Base-by-base conservation (phyloP, 2,797 vertebrate species). In the Emydoidea blandingii region DNA sequence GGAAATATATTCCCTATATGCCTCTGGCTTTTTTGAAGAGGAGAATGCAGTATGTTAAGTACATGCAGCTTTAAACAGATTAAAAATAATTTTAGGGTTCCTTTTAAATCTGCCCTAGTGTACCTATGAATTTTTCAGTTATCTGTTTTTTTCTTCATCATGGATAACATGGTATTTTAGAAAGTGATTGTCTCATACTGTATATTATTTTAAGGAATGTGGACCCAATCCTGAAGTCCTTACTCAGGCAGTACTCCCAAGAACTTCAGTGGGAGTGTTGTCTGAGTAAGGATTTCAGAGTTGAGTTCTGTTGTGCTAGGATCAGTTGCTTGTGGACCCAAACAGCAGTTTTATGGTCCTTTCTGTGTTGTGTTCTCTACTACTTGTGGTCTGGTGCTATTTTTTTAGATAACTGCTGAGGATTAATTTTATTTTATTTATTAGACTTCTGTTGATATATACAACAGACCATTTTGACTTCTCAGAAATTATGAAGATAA, bases 261-360 rank as follows among this genome's bases (percentile, higher is more conserved):
- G 8, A 85, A 23, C 72, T 56, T 52, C 59, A 15, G 76, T 78
- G 47, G 37, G 49, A 59, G 19, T 81, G 81, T 68, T 88, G 72
- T 76, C 65, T 49, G 76, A 81, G 44, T 47, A 47, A 86, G 41
- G 68, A 41, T 74, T 93, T 93, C 59, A 78, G 86, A 57, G 89
- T 68, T n/a, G 23, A 15, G 29, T 74, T 80, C 62, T 92, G 54
- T 62, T 27, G 29, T 78, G 27, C 83, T 29, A 23, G 44, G n/a
- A 0, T 87, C 0, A 1, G 5, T 65, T 80, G 41, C 72, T 95
- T 0, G 0, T 82, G 16, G 8, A 12, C 44, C 11, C 4, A 5
- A 0, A 0, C 1, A 27, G 5, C 4, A 14, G 0, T 5, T 18
- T 79, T 93, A 41, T 27, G 19, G 53, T 5, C 87, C 65, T 2